A percentile compares a stretch with the other conserved stretches of the same genome.
Conservation (phyloP, 2,797 vertebrate genomes). For the Halcyon chelicuti region DNA sequence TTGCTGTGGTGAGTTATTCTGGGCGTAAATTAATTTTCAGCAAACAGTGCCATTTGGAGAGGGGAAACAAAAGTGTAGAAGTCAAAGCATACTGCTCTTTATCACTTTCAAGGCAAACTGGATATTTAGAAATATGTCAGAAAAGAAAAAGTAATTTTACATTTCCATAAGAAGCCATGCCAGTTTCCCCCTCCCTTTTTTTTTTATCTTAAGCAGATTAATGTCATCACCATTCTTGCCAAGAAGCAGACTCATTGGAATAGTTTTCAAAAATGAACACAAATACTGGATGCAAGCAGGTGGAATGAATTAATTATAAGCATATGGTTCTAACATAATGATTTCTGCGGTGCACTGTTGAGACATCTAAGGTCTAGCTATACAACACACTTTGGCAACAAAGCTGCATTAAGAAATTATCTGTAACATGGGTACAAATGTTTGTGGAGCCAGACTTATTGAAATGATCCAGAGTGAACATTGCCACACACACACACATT, state of each 20-base stretch:
- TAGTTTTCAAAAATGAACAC: slow-evolving; percentile 42
- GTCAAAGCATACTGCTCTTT: not conserved
- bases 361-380: not conserved
- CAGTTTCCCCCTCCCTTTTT: not conserved
- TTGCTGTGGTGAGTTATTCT: slow-evolving; percentile 14
- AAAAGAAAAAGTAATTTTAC: not conserved
- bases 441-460: not conserved
- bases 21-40: not conserved
- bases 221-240: not conserved
- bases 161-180: not conserved
- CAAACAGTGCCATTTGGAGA: not conserved
- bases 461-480: not conserved
- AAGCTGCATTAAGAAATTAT: not conserved
- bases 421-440: not conserved
- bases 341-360: not conserved
- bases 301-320: slow-evolving; percentile 55
- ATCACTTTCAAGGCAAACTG: not conserved
- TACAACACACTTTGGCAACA: not conserved
- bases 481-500: not conserved
- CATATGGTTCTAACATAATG: not conserved
- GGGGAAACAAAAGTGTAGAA: not conserved
- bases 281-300: slow-evolving; percentile 44
- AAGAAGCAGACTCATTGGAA: slow-evolving; percentile 23
- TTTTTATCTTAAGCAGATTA: not conserved
- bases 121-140: not conserved